Base-by-base conservation (phyloP, 2,888 invertebrate genomes). In the Acronicta psi region DNA sequence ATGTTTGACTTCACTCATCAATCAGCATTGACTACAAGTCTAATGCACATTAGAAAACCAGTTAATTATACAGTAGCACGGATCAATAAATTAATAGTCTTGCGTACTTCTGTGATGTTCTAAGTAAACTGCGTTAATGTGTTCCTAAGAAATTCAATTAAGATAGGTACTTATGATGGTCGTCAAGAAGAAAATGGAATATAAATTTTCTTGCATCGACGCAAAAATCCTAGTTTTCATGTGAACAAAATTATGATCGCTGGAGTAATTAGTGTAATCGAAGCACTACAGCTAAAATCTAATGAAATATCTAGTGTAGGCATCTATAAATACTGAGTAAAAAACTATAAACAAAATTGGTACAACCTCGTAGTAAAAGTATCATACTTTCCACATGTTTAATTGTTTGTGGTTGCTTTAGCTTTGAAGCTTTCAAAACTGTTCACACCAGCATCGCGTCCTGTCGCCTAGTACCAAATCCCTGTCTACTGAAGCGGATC, bases 401-500 rank as follows among this genome's bases (percentile, higher is more conserved):
- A 11, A 11, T 29, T 29, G 10, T 11, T 11, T 29, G 11, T 29
- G 11, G 11, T 29, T 11, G 29, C 11, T 11, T 25, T 13, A 34
- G 20, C 11, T 13, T 13, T 10, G 5, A 34, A 20, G 34, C 16
- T 38, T 47, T 47, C 5, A 38, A 49, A 50, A 40, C 38, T 50
- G n/a, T 47, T 55, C 34, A 55, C 49, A 61, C 43, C 40, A 56
- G 42, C 44, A 42, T 52, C 31, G 60, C 46, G 53, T 70, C 49
- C 51, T 9, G 37, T 46, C 42, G 60, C 62, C 72, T 54, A 58
- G 69, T 68, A 69, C 63, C 51, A 60, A 74, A 73, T 70, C 65
- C 58, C 38, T 23, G 56, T 34, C 55, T 59, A 72, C 59, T 80
- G 75, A 78, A 59, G 76, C 80, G 70, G 44, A 62, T 69, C 64